phyloP scores from a whole-genome alignment of 1,140 invertebrate genomes.

The Hyles euphorbiae region DNA sequence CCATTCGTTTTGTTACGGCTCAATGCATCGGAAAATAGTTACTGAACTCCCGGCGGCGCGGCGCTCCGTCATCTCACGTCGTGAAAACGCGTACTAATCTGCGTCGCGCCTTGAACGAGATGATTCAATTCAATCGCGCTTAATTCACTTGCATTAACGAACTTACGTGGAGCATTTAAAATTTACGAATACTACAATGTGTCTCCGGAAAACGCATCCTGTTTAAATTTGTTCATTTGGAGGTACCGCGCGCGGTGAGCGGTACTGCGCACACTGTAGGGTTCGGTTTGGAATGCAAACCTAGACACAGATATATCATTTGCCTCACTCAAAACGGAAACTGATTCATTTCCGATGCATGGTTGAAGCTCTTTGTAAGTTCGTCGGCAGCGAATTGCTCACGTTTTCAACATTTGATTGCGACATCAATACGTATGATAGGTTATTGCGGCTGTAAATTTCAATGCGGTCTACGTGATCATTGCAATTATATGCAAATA shows the following conservation, averaged over 20 bases:
- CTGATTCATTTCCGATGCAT: conserved; percentile 75
- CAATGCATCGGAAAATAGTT: conserved; percentile 39
- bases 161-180: conserved; percentile 55
- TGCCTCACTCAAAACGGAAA: conserved; percentile 61
- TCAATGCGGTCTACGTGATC: neutral
- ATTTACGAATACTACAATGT: conserved; percentile 49
- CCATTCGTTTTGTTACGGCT: conserved; percentile 36
- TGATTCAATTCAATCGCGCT: conserved; percentile 8
- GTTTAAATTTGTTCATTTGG: conserved; percentile 30
- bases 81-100: conserved; percentile 8
- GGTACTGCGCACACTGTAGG: conserved; percentile 32
- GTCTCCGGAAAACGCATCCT: conserved; percentile 37
- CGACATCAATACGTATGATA: conserved; percentile 64
- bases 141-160: conserved; percentile 44
- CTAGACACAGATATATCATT: conserved; percentile 59
- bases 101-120: conserved; percentile 8
- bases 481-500: too few relatives aligned
- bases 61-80: neutral
- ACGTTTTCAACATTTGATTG: conserved; percentile 71
- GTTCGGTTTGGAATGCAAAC: conserved; percentile 40
- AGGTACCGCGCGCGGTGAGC: conserved; percentile 26
- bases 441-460: conserved; percentile 35
- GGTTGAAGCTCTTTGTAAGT: conserved; percentile 70
- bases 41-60: conserved; percentile 12
- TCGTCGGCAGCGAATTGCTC: conserved; percentile 67